These are phyloP conservation scores for Brachypodius melanocephalos DNA, from an alignment of 2,113 vertebrate genomes.

Conservation along the genomic window DNA sequence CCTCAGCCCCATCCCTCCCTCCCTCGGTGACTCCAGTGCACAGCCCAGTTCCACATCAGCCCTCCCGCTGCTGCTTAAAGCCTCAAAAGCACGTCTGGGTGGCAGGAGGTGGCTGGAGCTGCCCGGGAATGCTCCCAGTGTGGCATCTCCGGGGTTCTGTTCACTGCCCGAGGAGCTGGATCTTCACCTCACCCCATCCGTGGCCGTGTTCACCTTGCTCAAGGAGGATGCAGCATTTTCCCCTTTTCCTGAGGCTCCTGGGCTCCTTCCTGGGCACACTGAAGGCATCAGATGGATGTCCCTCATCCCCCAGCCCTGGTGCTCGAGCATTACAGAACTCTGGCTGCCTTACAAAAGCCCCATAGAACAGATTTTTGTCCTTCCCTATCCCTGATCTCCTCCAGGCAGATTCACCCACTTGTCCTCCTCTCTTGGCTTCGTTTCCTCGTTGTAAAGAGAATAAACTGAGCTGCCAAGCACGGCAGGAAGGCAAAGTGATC, in stretches of 20 bases:
- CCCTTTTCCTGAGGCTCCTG: neutral
- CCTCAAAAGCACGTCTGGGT: accelerated
- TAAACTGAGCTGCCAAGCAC: neutral
- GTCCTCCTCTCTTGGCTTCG: neutral
- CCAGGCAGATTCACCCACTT: neutral
- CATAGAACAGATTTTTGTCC: neutral
- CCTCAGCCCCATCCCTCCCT: neutral
- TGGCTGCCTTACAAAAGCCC: neutral
- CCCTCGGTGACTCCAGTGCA: neutral
- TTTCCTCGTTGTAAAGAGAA: neutral
- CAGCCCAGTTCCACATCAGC: neutral
- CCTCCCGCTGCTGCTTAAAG: neutral
- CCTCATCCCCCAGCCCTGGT: neutral
- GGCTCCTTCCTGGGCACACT: accelerated
- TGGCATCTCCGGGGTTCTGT: accelerated
- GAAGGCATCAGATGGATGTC: neutral
- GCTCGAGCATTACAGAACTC: accelerated
- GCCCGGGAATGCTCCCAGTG: neutral
- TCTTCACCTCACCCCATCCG: neutral
- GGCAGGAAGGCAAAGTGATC: neutral
- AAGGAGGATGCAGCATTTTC: neutral
- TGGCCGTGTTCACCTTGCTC: neutral
- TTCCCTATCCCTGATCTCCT: neutral
- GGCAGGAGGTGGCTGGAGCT: neutral
- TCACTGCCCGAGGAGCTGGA: neutral